Percentiles rank a stretch among this genome's conserved stretches.
These are phyloP conservation scores for Rhinoraja longicauda DNA, from an alignment of 2,797 vertebrate genomes.

Conservation along the genomic window DNA sequence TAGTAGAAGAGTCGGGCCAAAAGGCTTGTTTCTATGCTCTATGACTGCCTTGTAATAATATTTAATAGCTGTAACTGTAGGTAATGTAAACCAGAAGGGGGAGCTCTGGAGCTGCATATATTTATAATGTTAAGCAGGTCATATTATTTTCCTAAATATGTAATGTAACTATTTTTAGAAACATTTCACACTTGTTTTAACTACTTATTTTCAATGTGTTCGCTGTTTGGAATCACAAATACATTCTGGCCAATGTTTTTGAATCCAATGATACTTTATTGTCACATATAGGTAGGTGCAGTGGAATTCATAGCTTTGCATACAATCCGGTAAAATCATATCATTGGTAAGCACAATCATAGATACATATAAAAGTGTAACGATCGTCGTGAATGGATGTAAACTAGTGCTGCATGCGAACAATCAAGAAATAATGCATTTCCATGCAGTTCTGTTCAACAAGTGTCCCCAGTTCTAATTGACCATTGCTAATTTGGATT, in stretches of 20 bases:
- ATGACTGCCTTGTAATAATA: too few species aligned
- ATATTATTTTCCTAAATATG: background rate
- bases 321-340: too few species aligned
- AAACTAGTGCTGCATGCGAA: background rate
- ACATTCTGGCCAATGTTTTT: background rate
- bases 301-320: too few species aligned
- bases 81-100: conserved; percentile 7
- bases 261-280: background rate
- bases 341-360: too few species aligned
- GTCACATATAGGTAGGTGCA: too few species aligned
- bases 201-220: background rate
- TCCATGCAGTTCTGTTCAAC: background rate
- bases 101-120: conserved; percentile 23
- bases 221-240: background rate
- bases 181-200: background rate
- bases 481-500: background rate
- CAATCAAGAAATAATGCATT: background rate
- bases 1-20: too few species aligned
- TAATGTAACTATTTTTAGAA: background rate
- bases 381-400: background rate
- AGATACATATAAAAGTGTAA: too few species aligned
- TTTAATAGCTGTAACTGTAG: background rate
- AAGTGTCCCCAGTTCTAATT: background rate
- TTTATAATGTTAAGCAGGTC: background rate
- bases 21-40: too few species aligned